Percentiles rank a stretch among this genome's conserved stretches.
Evolutionary conservation across 1,140 invertebrate species (phyloP).

Genomic region (Drosophila bipectinata): DNA sequence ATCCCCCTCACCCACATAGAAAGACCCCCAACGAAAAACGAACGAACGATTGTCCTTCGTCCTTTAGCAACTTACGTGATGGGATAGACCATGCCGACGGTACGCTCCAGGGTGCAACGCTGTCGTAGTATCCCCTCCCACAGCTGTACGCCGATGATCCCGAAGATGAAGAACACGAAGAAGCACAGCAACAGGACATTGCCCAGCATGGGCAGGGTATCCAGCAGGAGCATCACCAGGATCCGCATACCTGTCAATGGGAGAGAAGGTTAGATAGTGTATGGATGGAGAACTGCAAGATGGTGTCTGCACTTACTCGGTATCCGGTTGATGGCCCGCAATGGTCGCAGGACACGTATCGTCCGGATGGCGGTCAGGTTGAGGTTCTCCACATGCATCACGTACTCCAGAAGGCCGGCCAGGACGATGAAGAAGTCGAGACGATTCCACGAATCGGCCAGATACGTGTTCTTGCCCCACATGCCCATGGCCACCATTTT

Average conservation of each 20-base stretch:
- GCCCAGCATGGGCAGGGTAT: conserved; percentile 99
- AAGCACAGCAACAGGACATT: conserved; percentile 99
- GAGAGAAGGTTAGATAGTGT: background rate
- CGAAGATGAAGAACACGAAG: conserved; percentile 99
- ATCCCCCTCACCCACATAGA: background rate
- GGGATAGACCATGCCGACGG: conserved; percentile 88
- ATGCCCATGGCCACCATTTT: conserved; percentile 99
- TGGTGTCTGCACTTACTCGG: conserved; percentile 92
- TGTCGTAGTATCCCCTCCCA: conserved; percentile 99
- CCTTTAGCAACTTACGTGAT: conserved; percentile 87
- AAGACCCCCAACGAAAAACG: too few relatives aligned
- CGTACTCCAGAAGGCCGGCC: conserved; percentile 97
- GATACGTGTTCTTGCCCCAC: conserved; percentile 96
- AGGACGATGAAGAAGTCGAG: conserved; percentile 99
- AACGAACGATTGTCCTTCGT: background rate
- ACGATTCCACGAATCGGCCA: conserved; percentile 99
- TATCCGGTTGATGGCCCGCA: conserved; percentile 99
- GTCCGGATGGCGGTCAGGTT: conserved; percentile 99
- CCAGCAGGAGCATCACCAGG: conserved; percentile 98
- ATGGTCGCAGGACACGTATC: conserved; percentile 96
- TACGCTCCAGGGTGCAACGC: conserved; percentile 92
- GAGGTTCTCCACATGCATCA: conserved; percentile 97
- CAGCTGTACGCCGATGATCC: conserved; percentile 99
- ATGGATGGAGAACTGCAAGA: background rate
- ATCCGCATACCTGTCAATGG: conserved; percentile 96